A percentile compares a stretch with the other conserved stretches of the same genome.
These are phyloP conservation scores for Aotus griseimembra DNA, from an alignment of 2,797 vertebrate species.

Conservation along the genomic window DNA sequence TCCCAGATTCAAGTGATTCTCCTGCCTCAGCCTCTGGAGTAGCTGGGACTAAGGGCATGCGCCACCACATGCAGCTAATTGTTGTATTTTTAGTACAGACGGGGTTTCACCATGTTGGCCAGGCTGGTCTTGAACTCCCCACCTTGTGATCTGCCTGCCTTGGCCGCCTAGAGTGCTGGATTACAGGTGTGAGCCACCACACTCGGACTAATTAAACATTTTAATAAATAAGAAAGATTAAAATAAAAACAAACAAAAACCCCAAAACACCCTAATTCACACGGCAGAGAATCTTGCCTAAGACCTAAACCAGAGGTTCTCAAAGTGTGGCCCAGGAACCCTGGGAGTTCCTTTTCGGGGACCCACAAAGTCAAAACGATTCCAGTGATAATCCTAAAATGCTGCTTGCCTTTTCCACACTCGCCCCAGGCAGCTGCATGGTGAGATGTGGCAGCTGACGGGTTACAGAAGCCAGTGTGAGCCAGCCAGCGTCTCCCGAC, in stretches of 20 bases:
- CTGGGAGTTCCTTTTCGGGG: background rate
- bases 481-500: rapidly evolving
- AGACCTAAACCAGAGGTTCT: background rate
- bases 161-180: background rate
- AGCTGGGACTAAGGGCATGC: background rate
- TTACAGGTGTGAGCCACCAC: background rate
- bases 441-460: rapidly evolving
- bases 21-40: background rate
- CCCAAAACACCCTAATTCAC: background rate
- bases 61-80: background rate
- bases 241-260: background rate
- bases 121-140: too few species aligned
- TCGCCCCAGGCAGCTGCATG: rapidly evolving
- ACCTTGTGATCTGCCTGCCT: background rate
- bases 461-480: rapidly evolving
- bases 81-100: background rate
- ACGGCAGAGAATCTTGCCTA: background rate
- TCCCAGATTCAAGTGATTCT: background rate
- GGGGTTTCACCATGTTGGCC: too few species aligned
- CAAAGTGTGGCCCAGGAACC: background rate
- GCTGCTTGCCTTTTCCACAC: rapidly evolving
- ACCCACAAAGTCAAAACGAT: background rate
- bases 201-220: background rate
- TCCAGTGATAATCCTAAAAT: rapidly evolving
- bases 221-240: background rate